phyloP scores from a whole-genome alignment of 2,888 invertebrate species.

The Pterostichus madidus region DNA sequence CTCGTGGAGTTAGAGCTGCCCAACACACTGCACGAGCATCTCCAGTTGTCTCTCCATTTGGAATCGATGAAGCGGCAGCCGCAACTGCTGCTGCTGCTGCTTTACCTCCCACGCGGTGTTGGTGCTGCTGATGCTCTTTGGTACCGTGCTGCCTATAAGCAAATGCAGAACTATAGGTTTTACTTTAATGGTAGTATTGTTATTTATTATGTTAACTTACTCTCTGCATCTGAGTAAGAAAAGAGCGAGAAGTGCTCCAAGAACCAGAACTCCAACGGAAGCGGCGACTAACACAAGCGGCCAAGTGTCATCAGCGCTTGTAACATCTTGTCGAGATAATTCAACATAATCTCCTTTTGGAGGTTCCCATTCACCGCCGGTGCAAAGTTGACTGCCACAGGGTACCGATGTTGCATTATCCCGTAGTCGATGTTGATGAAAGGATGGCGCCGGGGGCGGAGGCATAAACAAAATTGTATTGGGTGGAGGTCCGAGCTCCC shows the following conservation, averaged over 20 bases:
- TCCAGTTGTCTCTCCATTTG: conserved; percentile 83
- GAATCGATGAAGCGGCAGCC: conserved; percentile 77
- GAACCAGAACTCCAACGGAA: conserved; percentile 88
- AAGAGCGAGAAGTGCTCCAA: conserved; percentile 88
- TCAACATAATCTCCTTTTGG: conserved; percentile 85
- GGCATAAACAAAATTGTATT: conserved; percentile 91
- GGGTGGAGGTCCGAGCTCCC: conserved; percentile 87
- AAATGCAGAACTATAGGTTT: conserved; percentile 44
- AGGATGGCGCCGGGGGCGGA: conserved; percentile 90
- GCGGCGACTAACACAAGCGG: conserved; percentile 88
- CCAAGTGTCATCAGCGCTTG: conserved; percentile 90
- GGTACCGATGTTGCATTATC: conserved; percentile 82
- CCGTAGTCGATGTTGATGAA: conserved; percentile 80
- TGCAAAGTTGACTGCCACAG: conserved; percentile 59
- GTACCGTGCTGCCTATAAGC: conserved; percentile 72
- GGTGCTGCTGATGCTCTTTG: conserved; percentile 76
- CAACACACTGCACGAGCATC: conserved; percentile 80
- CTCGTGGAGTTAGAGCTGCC: conserved; percentile 90
- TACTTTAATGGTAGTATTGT: conserved; percentile 40
- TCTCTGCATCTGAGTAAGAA: conserved; percentile 91
- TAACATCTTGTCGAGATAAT: conserved; percentile 83
- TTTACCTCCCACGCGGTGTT: conserved; percentile 72
- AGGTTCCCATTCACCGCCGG: conserved; percentile 78
- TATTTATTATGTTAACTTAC: conserved; percentile 77
- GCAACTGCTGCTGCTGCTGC: conserved; percentile 72